Evolutionary conservation across 2,113 vertebrate species (phyloP).

Genomic region (Lepisosteus osseus): DNA sequence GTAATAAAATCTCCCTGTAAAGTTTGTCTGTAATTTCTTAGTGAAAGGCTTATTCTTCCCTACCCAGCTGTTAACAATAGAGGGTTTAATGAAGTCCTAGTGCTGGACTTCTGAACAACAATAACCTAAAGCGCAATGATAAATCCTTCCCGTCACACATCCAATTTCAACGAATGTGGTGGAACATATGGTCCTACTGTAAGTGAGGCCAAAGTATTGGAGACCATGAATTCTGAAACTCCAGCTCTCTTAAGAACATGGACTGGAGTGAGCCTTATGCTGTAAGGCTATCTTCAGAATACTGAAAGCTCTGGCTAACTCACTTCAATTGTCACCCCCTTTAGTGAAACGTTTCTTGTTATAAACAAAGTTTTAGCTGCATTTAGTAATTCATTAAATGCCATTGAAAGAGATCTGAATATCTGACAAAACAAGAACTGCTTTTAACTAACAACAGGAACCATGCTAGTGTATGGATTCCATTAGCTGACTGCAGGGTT

Average conservation of each 20-base stretch:
- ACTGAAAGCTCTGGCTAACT: no score
- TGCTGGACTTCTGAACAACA: conserved; percentile 52
- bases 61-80: conserved; percentile 75
- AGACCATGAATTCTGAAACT: neutral
- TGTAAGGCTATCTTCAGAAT: neutral
- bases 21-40: conserved; percentile 59
- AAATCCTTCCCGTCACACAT: conserved; percentile 25
- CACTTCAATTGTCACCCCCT: no score
- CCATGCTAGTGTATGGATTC: neutral
- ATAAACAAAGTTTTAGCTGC: no score
- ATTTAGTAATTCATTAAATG: no score
- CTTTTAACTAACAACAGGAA: neutral
- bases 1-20: conserved; percentile 69
- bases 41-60: conserved; percentile 64
- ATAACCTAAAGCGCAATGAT: conserved; percentile 55
- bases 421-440: neutral
- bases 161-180: neutral
- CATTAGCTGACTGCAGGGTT: neutral
- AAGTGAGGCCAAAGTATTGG: neutral
- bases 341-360: no score
- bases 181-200: neutral
- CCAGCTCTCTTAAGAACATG: neutral
- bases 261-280: neutral
- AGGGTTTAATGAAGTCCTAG: conserved; percentile 67
- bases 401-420: no score